Base-by-base conservation (phyloP, 1,140 invertebrate species). In the Drosophila mauritiana region DNA sequence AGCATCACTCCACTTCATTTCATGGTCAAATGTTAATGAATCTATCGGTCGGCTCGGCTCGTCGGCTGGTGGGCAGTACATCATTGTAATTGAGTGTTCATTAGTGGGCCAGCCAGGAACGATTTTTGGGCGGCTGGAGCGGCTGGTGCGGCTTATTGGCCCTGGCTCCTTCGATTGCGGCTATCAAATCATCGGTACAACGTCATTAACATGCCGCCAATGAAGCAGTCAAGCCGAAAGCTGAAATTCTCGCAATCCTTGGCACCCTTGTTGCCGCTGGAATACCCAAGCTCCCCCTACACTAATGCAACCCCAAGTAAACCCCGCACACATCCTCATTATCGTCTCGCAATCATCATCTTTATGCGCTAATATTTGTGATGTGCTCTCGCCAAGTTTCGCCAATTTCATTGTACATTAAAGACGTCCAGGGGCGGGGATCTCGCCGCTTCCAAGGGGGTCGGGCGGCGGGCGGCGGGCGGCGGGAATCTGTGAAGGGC, bases 1-100 rank as follows among this genome's bases (percentile, higher is more conserved):
- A 34, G 36, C 31, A n/a, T 36, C 59, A 39, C 37, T 39, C 37
- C 13, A 31, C 31, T 39, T 3, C 12, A 27, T 27, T 64, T 65
- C 65, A 52, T 67, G 78, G 79, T 81, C 69, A 86, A 86, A 86
- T 86, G 79, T 88, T 86, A 86, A 86, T 86, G 83, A 88, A 88
- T 77, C 76, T 53, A 37, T 75, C 48, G 64, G 62, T 43, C 40
- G 43, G 11, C 34, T 5, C 37, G 48, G 10, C n/a, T 13, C 11
- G 15, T 46, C 8, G 46, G 31, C 31, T 51, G 31, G 63, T 31
- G 37, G 78, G 65, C 56, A 74, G 74, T 88, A 88, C 84, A 89
- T 88, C 83, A 89, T 78, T 89, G 84, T 89, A 89, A 89, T 89
- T 89, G 84, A 89, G 84, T 89, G 84, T 89, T 89, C 84, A 89